Base-by-base conservation (phyloP, 2,797 vertebrate genomes). In the Rhyacichthys aspro region DNA sequence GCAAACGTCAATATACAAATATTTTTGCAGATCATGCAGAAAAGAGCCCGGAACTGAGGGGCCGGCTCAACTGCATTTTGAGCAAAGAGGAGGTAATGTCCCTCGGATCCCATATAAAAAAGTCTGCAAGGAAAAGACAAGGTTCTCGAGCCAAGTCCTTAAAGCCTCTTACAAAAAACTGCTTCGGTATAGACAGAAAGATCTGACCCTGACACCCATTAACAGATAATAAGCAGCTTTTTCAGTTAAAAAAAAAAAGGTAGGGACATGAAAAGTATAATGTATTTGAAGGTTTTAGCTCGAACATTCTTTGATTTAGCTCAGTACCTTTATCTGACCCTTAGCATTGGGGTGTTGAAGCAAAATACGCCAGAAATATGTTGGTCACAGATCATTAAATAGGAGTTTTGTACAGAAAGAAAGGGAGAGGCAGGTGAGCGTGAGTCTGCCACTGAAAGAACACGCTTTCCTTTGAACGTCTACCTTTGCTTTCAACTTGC, bases 391-490 rank as follows among this genome's bases (percentile, higher is more conserved):
- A 86, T 86, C 78, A 86, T 89, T 88, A 88, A 86, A 89, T 63
- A 71, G 70, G 68, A 78, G 76, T 82, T 87, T 80, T 61, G 53
- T 55, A 70, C 75, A 80, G 52, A 49, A 28, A 73, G 60, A 54
- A 48, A 50, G 61, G 77, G 63, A 70, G 38, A 65, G 67, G 61
- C 74, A 77, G 58, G 59, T 70, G 71, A 79, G 74, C 59, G 42
- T 58, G 43, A 64, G 58, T 73, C 50, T 50, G 72, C 70, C 68
- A 75, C 75, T 60, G 69, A 73, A 86, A 68, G 59, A 37, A 61
- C 82, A 67, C 65, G 72, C 74, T 78, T 73, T 76, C 68, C 78
- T 91, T 88, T 90, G 82, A 89, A 89, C 79, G 82, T 10, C 43
- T 44, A 79, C 62, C 74, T 86, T 81, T 63, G 67, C 72, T 87